These are phyloP conservation scores for Indicator maculatus DNA, from an alignment of 2,113 vertebrate species.

Conservation along the genomic window DNA sequence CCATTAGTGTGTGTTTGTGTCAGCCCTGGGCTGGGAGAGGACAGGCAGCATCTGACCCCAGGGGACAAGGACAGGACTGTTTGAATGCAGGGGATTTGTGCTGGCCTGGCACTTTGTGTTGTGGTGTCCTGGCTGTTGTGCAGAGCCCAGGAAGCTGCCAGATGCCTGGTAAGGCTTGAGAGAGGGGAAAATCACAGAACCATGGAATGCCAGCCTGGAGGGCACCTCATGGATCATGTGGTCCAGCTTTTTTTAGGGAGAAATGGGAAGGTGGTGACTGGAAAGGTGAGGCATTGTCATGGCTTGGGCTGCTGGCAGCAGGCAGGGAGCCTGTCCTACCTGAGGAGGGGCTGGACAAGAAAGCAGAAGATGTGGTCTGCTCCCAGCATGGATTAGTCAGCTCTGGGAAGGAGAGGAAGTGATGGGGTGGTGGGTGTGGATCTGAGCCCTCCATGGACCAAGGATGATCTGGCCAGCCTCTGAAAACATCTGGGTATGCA, in stretches of 20 bases:
- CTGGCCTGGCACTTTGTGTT: fast-evolving
- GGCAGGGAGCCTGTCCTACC: background rate
- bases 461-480: background rate
- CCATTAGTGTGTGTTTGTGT: background rate
- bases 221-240: background rate
- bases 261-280: background rate
- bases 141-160: background rate
- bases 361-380: background rate
- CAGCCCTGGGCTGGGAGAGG: background rate
- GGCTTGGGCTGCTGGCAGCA: background rate
- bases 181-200: background rate
- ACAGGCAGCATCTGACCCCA: background rate
- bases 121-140: background rate
- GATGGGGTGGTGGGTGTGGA: fast-evolving
- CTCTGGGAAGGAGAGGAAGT: background rate
- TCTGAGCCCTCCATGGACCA: fast-evolving
- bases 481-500: background rate
- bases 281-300: background rate
- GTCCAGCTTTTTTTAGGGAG: background rate
- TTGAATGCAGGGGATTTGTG: fast-evolving
- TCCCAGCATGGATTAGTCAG: background rate
- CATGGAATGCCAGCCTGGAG: background rate
- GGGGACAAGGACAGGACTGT: fast-evolving
- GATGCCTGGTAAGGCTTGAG: background rate
- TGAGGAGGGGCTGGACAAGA: fast-evolving